Evolutionary conservation across 2,113 vertebrate species (phyloP).

Genomic region (Neogale vison): DNA sequence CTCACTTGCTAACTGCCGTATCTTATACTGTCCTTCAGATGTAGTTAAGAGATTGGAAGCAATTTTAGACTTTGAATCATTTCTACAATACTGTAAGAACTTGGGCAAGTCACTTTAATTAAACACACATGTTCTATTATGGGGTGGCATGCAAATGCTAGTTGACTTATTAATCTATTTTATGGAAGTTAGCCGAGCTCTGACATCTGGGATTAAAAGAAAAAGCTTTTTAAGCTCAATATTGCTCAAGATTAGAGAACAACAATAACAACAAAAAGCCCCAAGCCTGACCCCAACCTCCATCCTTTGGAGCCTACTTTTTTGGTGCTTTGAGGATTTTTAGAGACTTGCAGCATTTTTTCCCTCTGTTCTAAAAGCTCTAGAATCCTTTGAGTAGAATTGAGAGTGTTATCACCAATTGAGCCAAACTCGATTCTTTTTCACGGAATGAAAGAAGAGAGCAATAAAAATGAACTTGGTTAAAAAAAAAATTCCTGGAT

Average conservation of each 20-base stretch:
- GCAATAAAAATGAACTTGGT: neutral
- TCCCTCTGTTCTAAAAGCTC: neutral
- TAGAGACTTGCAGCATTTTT: neutral
- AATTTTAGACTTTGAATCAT: neutral
- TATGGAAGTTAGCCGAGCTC: conserved; percentile 39
- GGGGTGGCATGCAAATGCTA: neutral
- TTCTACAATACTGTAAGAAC: neutral
- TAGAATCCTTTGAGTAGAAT: neutral
- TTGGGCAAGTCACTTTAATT: neutral
- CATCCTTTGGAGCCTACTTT: neutral
- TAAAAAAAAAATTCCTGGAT: neutral
- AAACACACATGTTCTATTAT: neutral
- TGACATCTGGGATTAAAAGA: conserved; percentile 47
- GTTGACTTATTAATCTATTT: conserved; percentile 11
- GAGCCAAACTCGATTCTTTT: neutral
- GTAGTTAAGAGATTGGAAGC: neutral
- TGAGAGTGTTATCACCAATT: neutral
- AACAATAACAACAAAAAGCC: neutral
- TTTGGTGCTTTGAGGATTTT: neutral
- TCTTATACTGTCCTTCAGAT: neutral
- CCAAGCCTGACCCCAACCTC: neutral
- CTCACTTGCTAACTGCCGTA: neutral
- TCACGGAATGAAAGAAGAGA: neutral
- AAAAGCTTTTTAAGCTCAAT: conserved; percentile 52
- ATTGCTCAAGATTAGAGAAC: conserved; percentile 44